Evolutionary conservation across 2,888 invertebrate genomes (phyloP).

Genomic region (Omphaloscelis lunosa): DNA sequence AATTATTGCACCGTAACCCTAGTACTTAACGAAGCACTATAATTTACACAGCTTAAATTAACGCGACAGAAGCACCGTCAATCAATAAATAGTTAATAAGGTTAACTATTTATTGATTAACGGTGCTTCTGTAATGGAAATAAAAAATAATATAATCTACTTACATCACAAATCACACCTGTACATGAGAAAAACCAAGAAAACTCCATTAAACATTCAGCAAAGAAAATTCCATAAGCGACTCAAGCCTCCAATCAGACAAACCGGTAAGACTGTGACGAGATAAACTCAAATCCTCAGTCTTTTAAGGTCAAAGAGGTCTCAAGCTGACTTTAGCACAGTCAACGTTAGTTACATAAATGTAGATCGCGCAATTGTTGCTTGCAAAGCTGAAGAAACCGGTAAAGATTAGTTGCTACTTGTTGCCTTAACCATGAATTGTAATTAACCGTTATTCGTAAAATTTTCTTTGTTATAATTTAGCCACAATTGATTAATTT

Average conservation of each 20-base stretch:
- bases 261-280: slow-evolving; percentile 20
- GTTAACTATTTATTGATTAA: too few relatives aligned
- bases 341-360: slow-evolving; percentile 48
- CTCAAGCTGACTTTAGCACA: slow-evolving; percentile 37
- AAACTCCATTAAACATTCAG: slow-evolving; percentile 3
- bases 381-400: slow-evolving; percentile 43
- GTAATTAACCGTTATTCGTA: slow-evolving; percentile 12
- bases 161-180: background rate
- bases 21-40: background rate
- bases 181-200: background rate
- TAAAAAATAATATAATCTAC: background rate
- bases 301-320: slow-evolving; percentile 53
- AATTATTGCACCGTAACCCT: slow-evolving; percentile 22
- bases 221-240: slow-evolving; percentile 13
- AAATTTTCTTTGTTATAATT: slow-evolving; percentile 1
- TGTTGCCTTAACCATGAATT: slow-evolving; percentile 59
- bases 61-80: too few relatives aligned
- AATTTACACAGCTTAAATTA: background rate
- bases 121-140: too few relatives aligned
- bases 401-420: slow-evolving; percentile 50
- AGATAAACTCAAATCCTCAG: slow-evolving; percentile 31
- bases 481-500: background rate
- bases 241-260: slow-evolving; percentile 25
- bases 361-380: slow-evolving; percentile 44
- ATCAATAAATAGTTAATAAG: background rate